These are phyloP conservation scores for Hiodon alosoides DNA, from an alignment of 2,113 vertebrate species.

Conservation along the genomic window DNA sequence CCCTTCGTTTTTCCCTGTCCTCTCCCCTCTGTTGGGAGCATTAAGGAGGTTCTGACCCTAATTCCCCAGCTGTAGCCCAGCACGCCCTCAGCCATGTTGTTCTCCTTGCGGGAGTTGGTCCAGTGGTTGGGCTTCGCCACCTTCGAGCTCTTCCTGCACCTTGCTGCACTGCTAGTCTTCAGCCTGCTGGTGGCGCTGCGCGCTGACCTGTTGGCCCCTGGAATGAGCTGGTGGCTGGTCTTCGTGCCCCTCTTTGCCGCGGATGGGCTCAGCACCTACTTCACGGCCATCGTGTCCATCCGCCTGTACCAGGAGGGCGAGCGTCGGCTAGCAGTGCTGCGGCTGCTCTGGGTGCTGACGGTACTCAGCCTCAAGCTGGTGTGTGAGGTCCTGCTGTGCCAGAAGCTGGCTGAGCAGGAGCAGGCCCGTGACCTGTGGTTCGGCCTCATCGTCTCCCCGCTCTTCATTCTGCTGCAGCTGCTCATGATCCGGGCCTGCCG, in stretches of 20 bases:
- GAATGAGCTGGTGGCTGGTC: slow-evolving; percentile 86
- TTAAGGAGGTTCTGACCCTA: no score
- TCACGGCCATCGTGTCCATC: slow-evolving; percentile 94
- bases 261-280: slow-evolving; percentile 94
- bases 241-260: slow-evolving; percentile 90
- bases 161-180: slow-evolving; percentile 75
- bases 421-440: slow-evolving; percentile 82
- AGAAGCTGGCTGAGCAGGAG: slow-evolving; percentile 84
- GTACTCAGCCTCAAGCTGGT: slow-evolving; percentile 96
- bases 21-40: background rate
- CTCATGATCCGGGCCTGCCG: slow-evolving; percentile 95
- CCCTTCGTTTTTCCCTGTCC: no score
- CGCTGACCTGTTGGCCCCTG: slow-evolving; percentile 62
- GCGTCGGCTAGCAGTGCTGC: slow-evolving; percentile 85
- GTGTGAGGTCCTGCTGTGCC: slow-evolving; percentile 93
- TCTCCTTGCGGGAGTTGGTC: slow-evolving; percentile 89
- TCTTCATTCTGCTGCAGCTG: slow-evolving; percentile 94
- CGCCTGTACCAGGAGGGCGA: slow-evolving; percentile 96
- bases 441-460: slow-evolving; percentile 85
- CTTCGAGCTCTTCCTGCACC: slow-evolving; percentile 88
- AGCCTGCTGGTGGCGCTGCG: slow-evolving; percentile 83
- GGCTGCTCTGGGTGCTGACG: slow-evolving; percentile 94
- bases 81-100: slow-evolving; percentile 68
- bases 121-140: slow-evolving; percentile 96
- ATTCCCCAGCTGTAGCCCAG: background rate